Evolutionary conservation across 2,888 invertebrate genomes (phyloP).

Genomic region (Agrochola circellaris): DNA sequence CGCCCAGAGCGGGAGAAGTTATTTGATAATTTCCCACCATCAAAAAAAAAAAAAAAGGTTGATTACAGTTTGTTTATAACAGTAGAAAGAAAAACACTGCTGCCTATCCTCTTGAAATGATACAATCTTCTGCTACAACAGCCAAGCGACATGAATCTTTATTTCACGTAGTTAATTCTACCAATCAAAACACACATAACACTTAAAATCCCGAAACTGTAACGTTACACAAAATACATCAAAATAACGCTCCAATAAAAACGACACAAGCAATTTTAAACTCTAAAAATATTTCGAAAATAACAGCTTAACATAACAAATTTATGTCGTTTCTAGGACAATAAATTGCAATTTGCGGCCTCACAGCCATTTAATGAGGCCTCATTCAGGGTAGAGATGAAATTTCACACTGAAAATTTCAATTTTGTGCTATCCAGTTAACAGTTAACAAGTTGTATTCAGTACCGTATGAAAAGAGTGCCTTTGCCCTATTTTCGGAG

Average conservation of each 20-base stretch:
- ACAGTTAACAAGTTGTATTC: conserved; percentile 70
- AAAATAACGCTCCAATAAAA: conserved; percentile 49
- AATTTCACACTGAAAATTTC: conserved; percentile 74
- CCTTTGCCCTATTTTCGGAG: conserved; percentile 50
- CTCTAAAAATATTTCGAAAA: conserved; percentile 50
- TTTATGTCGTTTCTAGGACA: conserved; percentile 67
- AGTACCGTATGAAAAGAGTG: conserved; percentile 54
- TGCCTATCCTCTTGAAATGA: not conserved
- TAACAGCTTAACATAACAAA: conserved; percentile 62
- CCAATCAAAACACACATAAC: not conserved
- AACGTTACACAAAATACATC: not conserved
- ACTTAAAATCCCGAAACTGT: not conserved
- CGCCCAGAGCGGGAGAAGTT: no score
- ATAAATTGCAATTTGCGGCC: conserved; percentile 73
- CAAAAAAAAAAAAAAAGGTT: no score
- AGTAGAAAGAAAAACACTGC: not conserved
- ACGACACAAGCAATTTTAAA: conserved; percentile 32
- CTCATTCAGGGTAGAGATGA: conserved; percentile 66
- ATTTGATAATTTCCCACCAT: no score
- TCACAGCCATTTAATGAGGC: conserved; percentile 68
- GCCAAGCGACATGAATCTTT: not conserved
- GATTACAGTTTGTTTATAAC: not conserved
- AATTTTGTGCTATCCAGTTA: conserved; percentile 70
- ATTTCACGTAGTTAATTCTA: not conserved
- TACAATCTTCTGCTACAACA: not conserved